Base-by-base conservation (phyloP, 2,797 vertebrate species). In the Podarcis lilfordi region DNA sequence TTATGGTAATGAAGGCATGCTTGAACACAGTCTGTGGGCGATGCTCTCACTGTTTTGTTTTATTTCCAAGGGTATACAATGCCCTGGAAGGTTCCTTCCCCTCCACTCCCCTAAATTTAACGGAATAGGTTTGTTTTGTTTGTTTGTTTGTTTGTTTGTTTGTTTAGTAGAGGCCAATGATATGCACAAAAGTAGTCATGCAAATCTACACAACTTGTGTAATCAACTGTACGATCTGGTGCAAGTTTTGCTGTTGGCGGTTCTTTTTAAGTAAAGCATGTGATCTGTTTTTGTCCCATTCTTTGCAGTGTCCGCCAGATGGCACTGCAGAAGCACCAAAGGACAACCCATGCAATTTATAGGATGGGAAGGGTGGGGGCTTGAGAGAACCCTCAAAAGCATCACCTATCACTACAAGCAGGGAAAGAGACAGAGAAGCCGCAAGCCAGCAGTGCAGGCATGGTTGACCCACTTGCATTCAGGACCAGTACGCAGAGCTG, bases 281-380 rank as follows among this genome's bases (percentile, higher is more conserved):
- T 40, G 27, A 32, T 29, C 2, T 2, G 32, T 15, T 25, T 25
- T 77, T 1, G 68, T 35, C 27, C 27, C 82, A 90, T 82, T 95
- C 66, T 91, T 86, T 66, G 50, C 74, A 40, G 71, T 5, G 80
- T 82, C 94, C 96, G 90, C 95, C 92, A 96, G 96, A 90, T 96
- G 95, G 96, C 95, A 95, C 93, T 92, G 89, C 72, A 40, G 92
- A 96, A 96, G 91, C 92, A 29, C 81, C 0, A 3, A 27, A 94
- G 69, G 0, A 10, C 85, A 90, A 32, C 3, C 0, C 84, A 71
- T 77, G 35, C 61, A 40, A 21, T 79, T 55, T 5, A 19, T 4
- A 8, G 61, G 86, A 68, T 59, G 68, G 25, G 8, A 50, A 13
- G 21, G 21, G 61, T 0, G 21, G 59, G 61, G 29, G 1, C 50